A percentile compares a stretch with the other conserved stretches of the same genome.
These are phyloP conservation scores for Sebastes cheni DNA, from an alignment of 2,797 vertebrate genomes.

Conservation along the genomic window DNA sequence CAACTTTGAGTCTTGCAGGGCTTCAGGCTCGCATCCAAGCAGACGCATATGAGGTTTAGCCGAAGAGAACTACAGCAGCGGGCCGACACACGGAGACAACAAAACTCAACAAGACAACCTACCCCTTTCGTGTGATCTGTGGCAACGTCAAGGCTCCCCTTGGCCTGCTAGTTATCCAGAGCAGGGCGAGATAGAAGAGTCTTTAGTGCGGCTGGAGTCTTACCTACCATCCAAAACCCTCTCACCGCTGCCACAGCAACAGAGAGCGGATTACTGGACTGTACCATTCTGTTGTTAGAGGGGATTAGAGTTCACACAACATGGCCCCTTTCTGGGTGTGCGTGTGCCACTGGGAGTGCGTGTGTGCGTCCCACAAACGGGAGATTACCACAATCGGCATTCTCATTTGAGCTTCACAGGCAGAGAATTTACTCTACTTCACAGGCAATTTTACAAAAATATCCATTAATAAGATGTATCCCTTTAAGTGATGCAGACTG, in stretches of 20 bases:
- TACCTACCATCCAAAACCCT: conserved; percentile 87
- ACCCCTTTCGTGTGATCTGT: conserved; percentile 79
- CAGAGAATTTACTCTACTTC: conserved; percentile 51
- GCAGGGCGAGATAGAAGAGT: conserved; percentile 76
- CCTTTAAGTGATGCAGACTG: neutral
- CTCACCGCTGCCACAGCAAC: conserved; percentile 91
- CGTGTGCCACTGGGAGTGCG: conserved; percentile 63
- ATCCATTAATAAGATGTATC: neutral
- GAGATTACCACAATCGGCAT: conserved; percentile 83
- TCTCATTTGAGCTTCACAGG: conserved; percentile 74
- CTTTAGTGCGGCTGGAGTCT: conserved; percentile 77
- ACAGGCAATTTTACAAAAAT: conserved; percentile 11
- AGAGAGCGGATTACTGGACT: conserved; percentile 91
- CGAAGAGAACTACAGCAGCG: conserved; percentile 11
- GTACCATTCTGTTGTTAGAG: conserved; percentile 89
- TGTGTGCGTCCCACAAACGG: conserved; percentile 78
- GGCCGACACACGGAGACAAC: conserved; percentile 8
- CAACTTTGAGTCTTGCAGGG: conserved; percentile 44
- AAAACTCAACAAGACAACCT: conserved; percentile 65
- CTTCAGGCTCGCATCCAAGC: conserved; percentile 30
- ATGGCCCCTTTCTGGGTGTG: conserved; percentile 82
- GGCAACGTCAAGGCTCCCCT: conserved; percentile 65
- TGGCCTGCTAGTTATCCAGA: conserved; percentile 79
- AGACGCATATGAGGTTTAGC: conserved; percentile 23
- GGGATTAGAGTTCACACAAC: conserved; percentile 88